A percentile compares a stretch with the other conserved stretches of the same genome.
Evolutionary conservation across 2,888 invertebrate genomes (phyloP).

Genomic region (Dryococelus australis): DNA sequence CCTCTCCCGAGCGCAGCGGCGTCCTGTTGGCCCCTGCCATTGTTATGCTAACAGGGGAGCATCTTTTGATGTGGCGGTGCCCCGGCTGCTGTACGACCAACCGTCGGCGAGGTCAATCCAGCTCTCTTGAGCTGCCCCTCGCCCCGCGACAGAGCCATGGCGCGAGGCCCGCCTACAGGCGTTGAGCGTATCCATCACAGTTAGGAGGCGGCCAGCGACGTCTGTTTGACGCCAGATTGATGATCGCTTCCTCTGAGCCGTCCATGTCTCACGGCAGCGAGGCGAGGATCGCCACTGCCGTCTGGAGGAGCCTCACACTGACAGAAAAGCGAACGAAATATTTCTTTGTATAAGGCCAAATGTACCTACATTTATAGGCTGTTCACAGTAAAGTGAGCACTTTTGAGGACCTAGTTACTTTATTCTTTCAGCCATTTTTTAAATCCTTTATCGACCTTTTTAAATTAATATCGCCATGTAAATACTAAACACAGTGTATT

Average conservation of each 20-base stretch:
- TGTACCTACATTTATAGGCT: no score
- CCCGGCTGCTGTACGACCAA: neutral
- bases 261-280: neutral
- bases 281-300: neutral
- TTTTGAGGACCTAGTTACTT: no score
- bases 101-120: neutral
- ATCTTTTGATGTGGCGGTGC: neutral
- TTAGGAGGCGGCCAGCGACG: neutral
- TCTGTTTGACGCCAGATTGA: neutral
- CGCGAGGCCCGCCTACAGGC: neutral
- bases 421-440: no score
- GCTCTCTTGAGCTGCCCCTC: neutral
- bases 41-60: conserved; percentile 4
- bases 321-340: no score
- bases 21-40: neutral
- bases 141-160: neutral
- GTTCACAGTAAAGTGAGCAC: no score
- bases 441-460: no score
- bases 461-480: no score
- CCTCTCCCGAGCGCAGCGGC: neutral
- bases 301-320: no score
- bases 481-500: no score
- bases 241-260: neutral
- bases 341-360: no score
- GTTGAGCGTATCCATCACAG: conserved; percentile 3